A percentile compares a stretch with the other conserved stretches of the same genome.
Evolutionary conservation across 2,113 vertebrate genomes (phyloP).

Genomic region (Puntigrus tetrazona): DNA sequence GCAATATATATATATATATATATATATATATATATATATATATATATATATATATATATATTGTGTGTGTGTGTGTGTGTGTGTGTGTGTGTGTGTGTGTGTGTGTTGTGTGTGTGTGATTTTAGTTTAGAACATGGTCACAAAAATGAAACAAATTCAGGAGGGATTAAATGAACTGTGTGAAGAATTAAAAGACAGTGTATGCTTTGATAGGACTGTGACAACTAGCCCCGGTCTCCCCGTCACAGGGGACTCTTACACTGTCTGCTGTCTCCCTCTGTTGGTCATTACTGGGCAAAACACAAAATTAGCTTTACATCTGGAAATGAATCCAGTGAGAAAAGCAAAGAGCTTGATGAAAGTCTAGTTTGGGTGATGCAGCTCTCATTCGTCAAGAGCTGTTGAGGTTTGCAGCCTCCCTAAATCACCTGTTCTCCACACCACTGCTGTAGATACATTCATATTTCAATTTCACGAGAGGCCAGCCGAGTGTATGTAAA

Average conservation of each 20-base stretch:
- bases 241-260: not conserved
- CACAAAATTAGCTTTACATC: not conserved
- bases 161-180: too few species aligned
- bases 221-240: not conserved
- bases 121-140: not conserved
- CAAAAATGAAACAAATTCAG: too few species aligned
- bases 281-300: not conserved
- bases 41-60: too few species aligned
- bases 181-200: too few species aligned
- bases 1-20: too few species aligned
- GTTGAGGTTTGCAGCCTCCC: not conserved
- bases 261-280: constrained; percentile 18
- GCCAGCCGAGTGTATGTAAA: constrained; percentile 28
- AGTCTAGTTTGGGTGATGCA: not conserved
- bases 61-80: too few species aligned
- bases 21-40: too few species aligned
- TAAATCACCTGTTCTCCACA: constrained; percentile 32
- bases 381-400: constrained; percentile 31
- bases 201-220: too few species aligned
- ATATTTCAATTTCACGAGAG: constrained; percentile 35
- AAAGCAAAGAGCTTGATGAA: constrained; percentile 8
- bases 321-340: not conserved
- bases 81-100: too few species aligned
- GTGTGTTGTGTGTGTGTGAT: too few species aligned
- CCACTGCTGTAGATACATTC: constrained; percentile 9